Evolutionary conservation across 30 jellyfish, hydroid and myxozoan genomes (phyloP), one percentile per base, ranked within the genome.

Genomic region (Sanderia malayensis): DNA sequence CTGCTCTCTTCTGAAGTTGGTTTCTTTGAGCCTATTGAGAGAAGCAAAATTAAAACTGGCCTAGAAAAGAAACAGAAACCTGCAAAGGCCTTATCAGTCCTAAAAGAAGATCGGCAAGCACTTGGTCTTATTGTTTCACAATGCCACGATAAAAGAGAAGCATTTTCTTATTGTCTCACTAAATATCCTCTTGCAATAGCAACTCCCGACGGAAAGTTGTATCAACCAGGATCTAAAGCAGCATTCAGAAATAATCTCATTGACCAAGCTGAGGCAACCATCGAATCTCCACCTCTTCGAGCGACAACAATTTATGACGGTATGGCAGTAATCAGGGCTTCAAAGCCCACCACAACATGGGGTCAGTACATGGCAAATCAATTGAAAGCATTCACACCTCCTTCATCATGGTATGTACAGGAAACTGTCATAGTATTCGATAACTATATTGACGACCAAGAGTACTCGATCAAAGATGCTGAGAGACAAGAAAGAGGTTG

Each of bases 51-150:
- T 41, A 22, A 31, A 63, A 76, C 81, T 20, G 81, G 88, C 57
- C 8, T 61, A 64, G 25, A 67, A 13, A 44, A 67, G 22, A 21
- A 67, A 44, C 28, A 32, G 37, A 32, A 32, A 28, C 25, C 28
- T 3, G 29, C 6, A 67, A 67, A 31, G 22, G 18, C 8, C 27
- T 9, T 67, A 2, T 9, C 28, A 3, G 73, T 67, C 11, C 74
- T 67, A 4, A 67, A 67, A 67, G 80, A 67, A 31, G n/a, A n/a
- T n/a, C 74, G 80, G 11, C 80, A 67, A 31, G 80, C 80, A 13
- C 31, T 67, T 44, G 74, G 73, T 3, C 13, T 67, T 4, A 3
- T 67, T 4, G 80, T 67, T 31, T 9, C 79, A 44, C 28, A 67
- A 27, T 76, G 28, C 29, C 2, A 20, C 28, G 9, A 8, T 6